Evolutionary conservation across 2,113 vertebrate species (phyloP), one percentile per base, ranked within the genome.

Genomic region (Aythya baeri): DNA sequence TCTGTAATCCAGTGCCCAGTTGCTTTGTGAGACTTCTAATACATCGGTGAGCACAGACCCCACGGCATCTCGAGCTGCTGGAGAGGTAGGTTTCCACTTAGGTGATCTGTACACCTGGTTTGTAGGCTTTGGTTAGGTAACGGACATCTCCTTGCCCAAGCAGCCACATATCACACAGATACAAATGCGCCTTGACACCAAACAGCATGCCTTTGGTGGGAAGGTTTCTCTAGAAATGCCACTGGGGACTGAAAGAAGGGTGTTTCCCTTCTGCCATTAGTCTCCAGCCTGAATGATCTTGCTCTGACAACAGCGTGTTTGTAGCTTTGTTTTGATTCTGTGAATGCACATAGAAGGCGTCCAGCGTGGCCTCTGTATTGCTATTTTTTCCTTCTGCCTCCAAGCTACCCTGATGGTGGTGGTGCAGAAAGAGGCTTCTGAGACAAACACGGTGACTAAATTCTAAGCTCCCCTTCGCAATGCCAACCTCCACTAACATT

Each of bases 171-270:
- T 75, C 38, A 46, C 57, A 43, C 15, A 61, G 77, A 8, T 7
- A 41, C 8, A 82, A 70, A 73, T 38, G n/a, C 36, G 71, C 5
- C 52, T 34, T 83, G 72, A 58, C 83, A 88, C 54, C 61, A 21
- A 68, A 1, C n/a, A 66, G 41, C 41, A 31, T 87, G 44, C 76
- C 63, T 94, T 83, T 77, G 59, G 6, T 76, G 87, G 93, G 90
- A 81, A 86, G 92, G 80, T 81, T 92, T 88, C 93, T 86, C 43
- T 75, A 73, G 77, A 93, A 92, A 81, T 93, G 70, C 88, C 44
- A 4, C n/a, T 55, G 66, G 49, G 66, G 75, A 55, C 83, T 79
- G 36, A 61, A 79, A 49, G 27, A 83, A 66, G 76, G 72, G 61
- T 17, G 58, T 88, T 92, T 57, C 61, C 70, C 20, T 58, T n/a